phyloP scores from a whole-genome alignment of 1,140 invertebrate species.

The Paraescarpia echinospica region DNA sequence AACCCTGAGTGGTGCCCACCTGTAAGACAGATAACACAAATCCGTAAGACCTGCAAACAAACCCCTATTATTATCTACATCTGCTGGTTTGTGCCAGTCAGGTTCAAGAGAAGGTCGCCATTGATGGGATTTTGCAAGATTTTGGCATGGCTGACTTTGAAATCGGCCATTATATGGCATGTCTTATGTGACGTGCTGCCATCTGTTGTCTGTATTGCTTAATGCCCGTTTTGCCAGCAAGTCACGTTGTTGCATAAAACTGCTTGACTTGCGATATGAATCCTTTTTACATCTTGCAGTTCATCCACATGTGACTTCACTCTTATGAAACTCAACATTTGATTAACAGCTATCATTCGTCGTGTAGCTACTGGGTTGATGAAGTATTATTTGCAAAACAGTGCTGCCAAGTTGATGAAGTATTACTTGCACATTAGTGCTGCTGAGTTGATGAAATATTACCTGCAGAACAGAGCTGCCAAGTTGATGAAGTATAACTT shows the following conservation, averaged over 20 bases:
- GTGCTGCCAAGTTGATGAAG: not conserved
- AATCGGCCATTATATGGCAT: too few species aligned
- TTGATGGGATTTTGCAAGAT: too few species aligned
- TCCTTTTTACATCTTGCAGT: not conserved
- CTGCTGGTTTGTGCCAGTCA: not conserved
- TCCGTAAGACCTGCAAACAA: not conserved
- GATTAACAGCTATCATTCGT: not conserved
- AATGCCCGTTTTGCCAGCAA: too few species aligned
- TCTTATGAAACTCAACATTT: not conserved
- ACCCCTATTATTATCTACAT: not conserved
- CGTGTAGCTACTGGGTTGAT: not conserved
- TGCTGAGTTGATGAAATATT: not conserved
- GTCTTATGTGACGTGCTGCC: too few species aligned
- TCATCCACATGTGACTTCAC: not conserved
- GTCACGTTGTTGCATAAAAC: too few species aligned
- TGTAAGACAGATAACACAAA: not conserved
- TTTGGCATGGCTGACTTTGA: too few species aligned
- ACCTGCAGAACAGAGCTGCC: not conserved
- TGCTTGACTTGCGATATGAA: too few species aligned
- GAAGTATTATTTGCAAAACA: not conserved
- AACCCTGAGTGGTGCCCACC: not conserved
- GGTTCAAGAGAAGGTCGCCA: not conserved
- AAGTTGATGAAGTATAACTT: not conserved
- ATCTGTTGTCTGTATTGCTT: too few species aligned
- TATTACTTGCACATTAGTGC: too few species aligned